Percentiles rank a stretch among this genome's conserved stretches.
These are phyloP conservation scores for Agonum fuliginosum DNA, from an alignment of 2,888 invertebrate species.

Conservation along the genomic window DNA sequence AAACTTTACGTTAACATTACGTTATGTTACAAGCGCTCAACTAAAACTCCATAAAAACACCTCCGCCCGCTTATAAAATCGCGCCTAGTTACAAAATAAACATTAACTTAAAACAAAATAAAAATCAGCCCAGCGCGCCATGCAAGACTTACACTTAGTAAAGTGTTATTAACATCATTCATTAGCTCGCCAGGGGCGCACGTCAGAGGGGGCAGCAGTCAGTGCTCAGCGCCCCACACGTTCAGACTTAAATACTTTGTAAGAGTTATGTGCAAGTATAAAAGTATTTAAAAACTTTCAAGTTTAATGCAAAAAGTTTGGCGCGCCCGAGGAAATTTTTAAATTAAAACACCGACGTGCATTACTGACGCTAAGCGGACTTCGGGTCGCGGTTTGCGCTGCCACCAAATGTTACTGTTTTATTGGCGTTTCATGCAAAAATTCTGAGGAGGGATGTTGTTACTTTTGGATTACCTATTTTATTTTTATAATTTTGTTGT, in stretches of 20 bases:
- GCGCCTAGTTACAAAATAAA: slow-evolving; percentile 40
- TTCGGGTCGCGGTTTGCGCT: background rate
- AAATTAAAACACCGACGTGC: slow-evolving; percentile 56
- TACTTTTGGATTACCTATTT: no score
- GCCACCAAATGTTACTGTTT: slow-evolving; percentile 39
- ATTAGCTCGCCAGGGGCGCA: slow-evolving; percentile 33
- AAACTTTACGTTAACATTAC: slow-evolving; percentile 26
- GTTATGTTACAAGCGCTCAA: slow-evolving; percentile 33
- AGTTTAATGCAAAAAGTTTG: slow-evolving; percentile 57
- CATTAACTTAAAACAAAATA: slow-evolving; percentile 40
- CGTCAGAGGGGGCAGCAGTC: background rate
- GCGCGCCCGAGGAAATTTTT: slow-evolving; percentile 54
- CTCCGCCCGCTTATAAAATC: background rate
- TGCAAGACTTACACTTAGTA: slow-evolving; percentile 46
- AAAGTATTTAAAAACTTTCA: slow-evolving; percentile 57
- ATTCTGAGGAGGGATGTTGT: no score
- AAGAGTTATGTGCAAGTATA: slow-evolving; percentile 59
- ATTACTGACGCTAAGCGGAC: slow-evolving; percentile 12
- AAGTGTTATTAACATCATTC: slow-evolving; percentile 54
- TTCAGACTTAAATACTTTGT: slow-evolving; percentile 57
- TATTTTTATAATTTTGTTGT: no score
- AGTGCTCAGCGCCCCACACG: slow-evolving; percentile 32
- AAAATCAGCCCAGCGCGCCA: slow-evolving; percentile 14
- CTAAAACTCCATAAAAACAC: slow-evolving; percentile 29
- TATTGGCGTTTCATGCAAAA: no score